A percentile compares a stretch with the other conserved stretches of the same genome.
These are phyloP conservation scores for Solenodon paradoxus DNA, from an alignment of 2,113 vertebrate species.

Conservation along the genomic window DNA sequence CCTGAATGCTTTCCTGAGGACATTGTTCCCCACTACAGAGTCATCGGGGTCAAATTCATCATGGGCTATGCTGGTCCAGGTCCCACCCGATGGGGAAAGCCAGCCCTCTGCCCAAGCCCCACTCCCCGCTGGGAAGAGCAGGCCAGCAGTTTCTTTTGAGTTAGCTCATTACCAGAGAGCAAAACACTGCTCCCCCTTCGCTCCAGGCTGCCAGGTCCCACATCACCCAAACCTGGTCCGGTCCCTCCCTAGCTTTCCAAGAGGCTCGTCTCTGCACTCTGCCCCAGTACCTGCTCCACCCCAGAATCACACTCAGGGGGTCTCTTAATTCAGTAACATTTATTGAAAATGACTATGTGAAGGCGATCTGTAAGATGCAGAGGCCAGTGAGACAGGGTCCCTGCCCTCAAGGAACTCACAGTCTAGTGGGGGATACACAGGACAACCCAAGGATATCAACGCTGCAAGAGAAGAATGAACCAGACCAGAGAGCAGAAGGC, in stretches of 20 bases:
- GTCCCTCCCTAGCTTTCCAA: neutral
- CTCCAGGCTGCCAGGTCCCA: neutral
- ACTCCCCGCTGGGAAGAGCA: conserved; percentile 2
- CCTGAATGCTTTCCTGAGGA: conserved; percentile 80
- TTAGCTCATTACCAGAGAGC: neutral
- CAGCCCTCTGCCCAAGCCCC: conserved; percentile 52
- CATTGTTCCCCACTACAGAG: conserved; percentile 75
- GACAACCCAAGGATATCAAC: neutral
- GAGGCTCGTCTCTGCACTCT: neutral
- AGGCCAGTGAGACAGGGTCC: neutral
- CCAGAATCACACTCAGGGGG: neutral
- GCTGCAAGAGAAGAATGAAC: neutral
- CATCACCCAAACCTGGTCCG: neutral
- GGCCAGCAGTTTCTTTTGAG: neutral
- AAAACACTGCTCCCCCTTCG: neutral
- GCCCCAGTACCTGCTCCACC: neutral
- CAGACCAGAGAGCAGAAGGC: neutral
- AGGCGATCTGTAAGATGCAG: neutral
- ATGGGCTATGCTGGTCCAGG: conserved; percentile 38
- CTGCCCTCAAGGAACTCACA: neutral
- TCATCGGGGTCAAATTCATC: conserved; percentile 81
- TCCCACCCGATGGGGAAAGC: conserved; percentile 37
- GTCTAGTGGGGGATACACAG: neutral
- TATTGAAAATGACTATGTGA: neutral
- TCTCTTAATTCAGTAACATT: neutral